Conservation (phyloP, 2,797 vertebrate genomes). For the Oryzias dopingdopingensis region DNA sequence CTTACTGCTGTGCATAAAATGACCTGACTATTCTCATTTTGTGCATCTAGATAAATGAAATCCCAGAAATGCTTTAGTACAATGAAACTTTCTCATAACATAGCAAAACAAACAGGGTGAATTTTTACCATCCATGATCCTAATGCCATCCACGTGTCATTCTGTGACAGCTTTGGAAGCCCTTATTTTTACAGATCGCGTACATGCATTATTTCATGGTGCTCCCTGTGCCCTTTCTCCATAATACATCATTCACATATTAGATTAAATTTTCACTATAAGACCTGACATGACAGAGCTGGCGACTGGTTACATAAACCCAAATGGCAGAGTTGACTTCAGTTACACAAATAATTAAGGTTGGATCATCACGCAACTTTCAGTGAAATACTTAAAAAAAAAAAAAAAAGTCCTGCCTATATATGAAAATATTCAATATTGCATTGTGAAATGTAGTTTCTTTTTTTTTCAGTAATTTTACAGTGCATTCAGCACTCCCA, state of each 20-base stretch:
- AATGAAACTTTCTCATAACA: conserved; percentile 5
- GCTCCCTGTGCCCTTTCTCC: conserved; percentile 14
- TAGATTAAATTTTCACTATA: conserved; percentile 7
- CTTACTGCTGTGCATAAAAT: too few relatives aligned
- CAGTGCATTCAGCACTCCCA: neutral
- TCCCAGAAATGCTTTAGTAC: too few relatives aligned
- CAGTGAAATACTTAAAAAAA: conserved; percentile 8
- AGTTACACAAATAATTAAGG: conserved; percentile 5
- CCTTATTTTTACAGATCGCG: neutral
- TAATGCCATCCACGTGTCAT: neutral
- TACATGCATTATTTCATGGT: conserved; percentile 1
- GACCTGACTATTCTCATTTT: too few relatives aligned
- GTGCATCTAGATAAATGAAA: too few relatives aligned
- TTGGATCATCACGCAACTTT: conserved; percentile 13
- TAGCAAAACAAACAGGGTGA: conserved; percentile 5
- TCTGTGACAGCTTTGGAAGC: neutral
- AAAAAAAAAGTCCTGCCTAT: conserved; percentile 1
- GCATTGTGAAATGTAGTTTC: conserved; percentile 37
- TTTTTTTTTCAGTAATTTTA: conserved; percentile 19
- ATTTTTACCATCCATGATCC: neutral
- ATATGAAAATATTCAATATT: conserved; percentile 32
- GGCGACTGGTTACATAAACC: conserved; percentile 33
- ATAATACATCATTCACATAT: conserved; percentile 17
- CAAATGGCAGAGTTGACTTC: conserved; percentile 12
- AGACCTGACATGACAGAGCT: conserved; percentile 7